These are phyloP conservation scores for Sterrhoptilus dennistouni DNA, from an alignment of 2,113 vertebrate genomes.

Conservation along the genomic window DNA sequence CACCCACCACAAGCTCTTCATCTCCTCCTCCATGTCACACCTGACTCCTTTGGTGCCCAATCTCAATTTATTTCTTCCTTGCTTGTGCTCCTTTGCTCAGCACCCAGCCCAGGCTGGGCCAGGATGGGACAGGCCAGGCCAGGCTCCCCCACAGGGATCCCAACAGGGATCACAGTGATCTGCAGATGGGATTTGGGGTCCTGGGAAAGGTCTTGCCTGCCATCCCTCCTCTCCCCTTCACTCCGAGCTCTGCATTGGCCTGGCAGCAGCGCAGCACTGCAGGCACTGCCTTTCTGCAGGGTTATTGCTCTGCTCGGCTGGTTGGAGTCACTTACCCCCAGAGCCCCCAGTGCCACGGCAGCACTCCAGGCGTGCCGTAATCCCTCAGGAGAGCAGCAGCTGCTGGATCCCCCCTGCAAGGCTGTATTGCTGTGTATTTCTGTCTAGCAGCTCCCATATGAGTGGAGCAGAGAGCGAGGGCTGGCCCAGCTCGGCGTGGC, in stretches of 20 bases:
- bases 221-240: background rate
- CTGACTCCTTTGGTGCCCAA: background rate
- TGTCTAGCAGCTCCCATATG: accelerated
- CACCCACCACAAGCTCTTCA: background rate
- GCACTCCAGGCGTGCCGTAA: background rate
- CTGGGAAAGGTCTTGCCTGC: background rate
- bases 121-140: accelerated
- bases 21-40: background rate
- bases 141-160: background rate
- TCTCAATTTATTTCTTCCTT: background rate
- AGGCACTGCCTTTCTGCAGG: background rate
- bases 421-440: background rate
- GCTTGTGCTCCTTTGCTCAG: background rate
- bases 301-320: background rate
- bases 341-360: background rate
- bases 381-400: background rate
- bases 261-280: background rate
- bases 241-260: background rate
- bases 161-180: accelerated
- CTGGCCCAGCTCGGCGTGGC: background rate
- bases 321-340: background rate
- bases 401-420: background rate
- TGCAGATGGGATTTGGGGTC: background rate
- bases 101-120: accelerated
- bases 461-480: background rate